Conservation (phyloP, 2,113 vertebrate species). For the Amblyopsis rosae region DNA sequence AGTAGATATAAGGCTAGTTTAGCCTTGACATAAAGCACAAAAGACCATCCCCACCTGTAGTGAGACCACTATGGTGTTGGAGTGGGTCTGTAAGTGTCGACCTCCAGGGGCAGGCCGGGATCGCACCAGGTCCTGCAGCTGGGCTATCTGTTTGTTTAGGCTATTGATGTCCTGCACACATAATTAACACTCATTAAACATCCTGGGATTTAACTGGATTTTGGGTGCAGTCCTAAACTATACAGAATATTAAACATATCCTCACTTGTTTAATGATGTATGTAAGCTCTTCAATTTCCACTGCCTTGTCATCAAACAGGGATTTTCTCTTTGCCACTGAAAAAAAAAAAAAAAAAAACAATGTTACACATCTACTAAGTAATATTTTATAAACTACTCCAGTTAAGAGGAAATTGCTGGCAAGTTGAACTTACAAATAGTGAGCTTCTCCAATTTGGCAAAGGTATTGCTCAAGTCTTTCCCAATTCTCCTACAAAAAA, state of each 20-base stretch:
- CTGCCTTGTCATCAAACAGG: slow-evolving; percentile 89
- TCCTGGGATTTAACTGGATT: background rate
- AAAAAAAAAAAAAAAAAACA: slow-evolving; percentile 7
- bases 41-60: slow-evolving; percentile 79
- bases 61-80: slow-evolving; percentile 92
- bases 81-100: slow-evolving; percentile 89
- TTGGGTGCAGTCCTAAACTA: background rate
- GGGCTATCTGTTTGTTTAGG: slow-evolving; percentile 92
- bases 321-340: slow-evolving; percentile 94
- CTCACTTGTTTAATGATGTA: slow-evolving; percentile 92
- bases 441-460: slow-evolving; percentile 93
- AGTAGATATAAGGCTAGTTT: too few species aligned
- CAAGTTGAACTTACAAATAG: slow-evolving; percentile 82
- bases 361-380: background rate
- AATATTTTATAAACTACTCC: background rate
- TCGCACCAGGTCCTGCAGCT: slow-evolving; percentile 87
- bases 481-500: slow-evolving; percentile 83
- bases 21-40: background rate
- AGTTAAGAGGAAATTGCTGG: background rate
- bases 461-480: slow-evolving; percentile 95
- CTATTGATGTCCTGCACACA: slow-evolving; percentile 86
- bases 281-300: slow-evolving; percentile 91
- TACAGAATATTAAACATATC: background rate
- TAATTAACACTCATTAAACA: background rate
- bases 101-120: slow-evolving; percentile 84